A percentile compares a stretch with the other conserved stretches of the same genome.
Evolutionary conservation across 1,140 invertebrate species (phyloP).

Genomic region (Penaeus japonicus): DNA sequence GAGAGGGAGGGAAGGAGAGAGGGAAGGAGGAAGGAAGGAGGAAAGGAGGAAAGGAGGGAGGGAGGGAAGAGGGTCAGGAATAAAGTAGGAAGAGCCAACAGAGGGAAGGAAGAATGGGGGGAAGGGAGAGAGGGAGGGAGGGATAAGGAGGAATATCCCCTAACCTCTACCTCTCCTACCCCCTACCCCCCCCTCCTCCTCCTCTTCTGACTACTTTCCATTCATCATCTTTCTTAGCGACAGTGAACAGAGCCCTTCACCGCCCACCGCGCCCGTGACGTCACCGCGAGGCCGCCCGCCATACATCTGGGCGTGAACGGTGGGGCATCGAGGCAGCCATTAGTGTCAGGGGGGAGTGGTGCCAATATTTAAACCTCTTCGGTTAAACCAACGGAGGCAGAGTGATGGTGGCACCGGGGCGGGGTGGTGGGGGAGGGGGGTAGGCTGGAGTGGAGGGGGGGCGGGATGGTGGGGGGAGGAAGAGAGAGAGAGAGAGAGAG

Average conservation of each 20-base stretch:
- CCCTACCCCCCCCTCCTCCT: too few species aligned
- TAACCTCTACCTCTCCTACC: too few species aligned
- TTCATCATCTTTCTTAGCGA: background rate
- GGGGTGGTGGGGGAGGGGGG: background rate
- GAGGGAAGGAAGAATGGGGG: too few species aligned
- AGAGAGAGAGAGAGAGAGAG: too few species aligned
- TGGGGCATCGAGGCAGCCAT: background rate
- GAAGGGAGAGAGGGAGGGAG: too few species aligned
- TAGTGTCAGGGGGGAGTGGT: constrained; percentile 11
- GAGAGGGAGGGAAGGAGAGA: too few species aligned
- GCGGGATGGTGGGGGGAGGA: background rate
- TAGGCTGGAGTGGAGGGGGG: background rate
- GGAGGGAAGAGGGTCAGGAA: too few species aligned
- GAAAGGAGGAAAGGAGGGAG: too few species aligned
- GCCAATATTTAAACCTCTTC: constrained; percentile 13
- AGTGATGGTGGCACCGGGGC: background rate
- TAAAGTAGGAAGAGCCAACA: too few species aligned
- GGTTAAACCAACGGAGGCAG: background rate
- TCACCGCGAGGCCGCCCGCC: background rate
- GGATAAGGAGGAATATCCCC: too few species aligned
- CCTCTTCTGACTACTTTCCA: background rate
- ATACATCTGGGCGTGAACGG: constrained; percentile 7
- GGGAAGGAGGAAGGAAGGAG: too few species aligned
- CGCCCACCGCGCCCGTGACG: background rate
- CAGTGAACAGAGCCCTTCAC: background rate